These are phyloP conservation scores for Piprites chloris DNA, from an alignment of 2,113 vertebrate species.

Conservation along the genomic window DNA sequence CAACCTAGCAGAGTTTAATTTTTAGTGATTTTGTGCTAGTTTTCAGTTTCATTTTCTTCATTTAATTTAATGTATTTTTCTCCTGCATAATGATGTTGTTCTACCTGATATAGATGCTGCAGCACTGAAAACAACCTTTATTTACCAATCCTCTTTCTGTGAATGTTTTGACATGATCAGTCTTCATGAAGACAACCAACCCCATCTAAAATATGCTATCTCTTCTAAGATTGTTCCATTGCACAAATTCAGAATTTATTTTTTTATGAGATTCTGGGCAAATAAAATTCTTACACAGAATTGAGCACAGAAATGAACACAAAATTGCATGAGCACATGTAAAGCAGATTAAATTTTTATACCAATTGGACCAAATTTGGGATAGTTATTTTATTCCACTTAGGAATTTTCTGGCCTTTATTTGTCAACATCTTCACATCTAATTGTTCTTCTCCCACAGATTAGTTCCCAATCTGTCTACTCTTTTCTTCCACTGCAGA, in stretches of 20 bases:
- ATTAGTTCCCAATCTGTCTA: background rate
- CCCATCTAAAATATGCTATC: background rate
- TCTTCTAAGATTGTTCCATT: background rate
- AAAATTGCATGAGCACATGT: background rate
- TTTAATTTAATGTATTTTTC: background rate
- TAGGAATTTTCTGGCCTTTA: background rate
- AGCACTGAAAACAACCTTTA: background rate
- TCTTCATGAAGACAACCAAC: background rate
- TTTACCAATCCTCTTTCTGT: background rate
- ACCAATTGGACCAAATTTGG: accelerated
- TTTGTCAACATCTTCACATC: background rate
- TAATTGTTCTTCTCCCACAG: background rate
- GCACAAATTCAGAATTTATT: background rate
- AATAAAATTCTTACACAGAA: background rate
- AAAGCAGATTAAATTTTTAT: background rate
- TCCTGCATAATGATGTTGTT: background rate
- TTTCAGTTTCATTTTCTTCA: background rate
- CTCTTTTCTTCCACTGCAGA: background rate
- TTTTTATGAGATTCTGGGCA: background rate
- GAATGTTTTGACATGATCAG: background rate
- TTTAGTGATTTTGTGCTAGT: background rate
- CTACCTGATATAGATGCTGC: background rate
- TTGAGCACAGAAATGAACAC: background rate
- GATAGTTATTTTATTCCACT: background rate
- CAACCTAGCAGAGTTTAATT: background rate